Evolutionary conservation across 1,140 invertebrate species (phyloP).

Genomic region (Lamellibrachia luymesi): DNA sequence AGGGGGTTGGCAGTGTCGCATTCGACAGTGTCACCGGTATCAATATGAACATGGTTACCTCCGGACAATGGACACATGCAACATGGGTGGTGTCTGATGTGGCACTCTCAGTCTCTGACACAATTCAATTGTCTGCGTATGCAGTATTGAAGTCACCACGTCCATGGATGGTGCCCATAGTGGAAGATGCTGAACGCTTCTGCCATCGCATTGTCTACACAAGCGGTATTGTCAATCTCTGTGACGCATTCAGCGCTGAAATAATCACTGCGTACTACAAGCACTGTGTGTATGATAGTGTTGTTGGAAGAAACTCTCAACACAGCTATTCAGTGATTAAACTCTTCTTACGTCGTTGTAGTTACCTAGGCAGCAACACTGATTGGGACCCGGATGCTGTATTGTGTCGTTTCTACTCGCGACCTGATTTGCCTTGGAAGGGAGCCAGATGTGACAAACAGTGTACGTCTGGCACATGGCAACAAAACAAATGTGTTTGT

Average conservation of each 20-base stretch:
- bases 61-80: not conserved
- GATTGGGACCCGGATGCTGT: not conserved
- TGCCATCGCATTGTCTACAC: not conserved
- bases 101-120: not conserved
- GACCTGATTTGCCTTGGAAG: not conserved
- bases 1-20: constrained; percentile 21
- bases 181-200: not conserved
- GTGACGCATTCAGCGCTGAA: not conserved
- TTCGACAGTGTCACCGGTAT: not conserved
- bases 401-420: not conserved
- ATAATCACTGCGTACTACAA: not conserved
- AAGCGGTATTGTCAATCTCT: not conserved
- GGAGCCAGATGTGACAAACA: not conserved
- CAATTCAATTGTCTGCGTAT: not conserved
- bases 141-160: not conserved
- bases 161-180: not conserved
- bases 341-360: not conserved
- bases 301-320: not conserved
- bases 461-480: not conserved
- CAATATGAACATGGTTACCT: not conserved
- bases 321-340: not conserved
- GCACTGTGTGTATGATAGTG: not conserved
- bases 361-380: not conserved
- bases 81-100: not conserved
- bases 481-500: constrained; percentile 25